Evolutionary conservation across 2,888 invertebrate genomes (phyloP).

Genomic region (Drosophila birchii): DNA sequence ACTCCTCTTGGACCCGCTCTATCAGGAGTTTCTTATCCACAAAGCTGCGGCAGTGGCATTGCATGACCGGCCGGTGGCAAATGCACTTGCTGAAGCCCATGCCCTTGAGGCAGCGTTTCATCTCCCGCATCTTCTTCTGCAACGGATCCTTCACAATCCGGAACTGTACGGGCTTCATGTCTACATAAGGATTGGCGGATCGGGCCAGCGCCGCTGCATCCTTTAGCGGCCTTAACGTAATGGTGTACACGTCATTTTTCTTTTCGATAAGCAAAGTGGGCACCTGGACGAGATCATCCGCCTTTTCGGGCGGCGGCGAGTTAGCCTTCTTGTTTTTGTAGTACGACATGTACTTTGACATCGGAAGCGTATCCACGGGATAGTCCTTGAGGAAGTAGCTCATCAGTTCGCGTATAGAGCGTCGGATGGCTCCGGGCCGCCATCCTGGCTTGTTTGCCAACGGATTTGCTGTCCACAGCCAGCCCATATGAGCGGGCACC

Average conservation of each 20-base stretch:
- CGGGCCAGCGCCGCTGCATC: conserved; percentile 86
- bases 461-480: conserved; percentile 87
- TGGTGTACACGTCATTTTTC: conserved; percentile 88
- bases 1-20: conserved; percentile 86
- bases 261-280: conserved; percentile 88
- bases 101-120: conserved; percentile 86
- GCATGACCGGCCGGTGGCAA: conserved; percentile 85
- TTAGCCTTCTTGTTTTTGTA: conserved; percentile 42
- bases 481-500: conserved; percentile 89
- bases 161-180: conserved; percentile 89
- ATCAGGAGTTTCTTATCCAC: conserved; percentile 85
- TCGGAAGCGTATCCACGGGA: conserved; percentile 80
- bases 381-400: conserved; percentile 82
- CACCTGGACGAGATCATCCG: conserved; percentile 82
- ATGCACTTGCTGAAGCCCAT: conserved; percentile 86
- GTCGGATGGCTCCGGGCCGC: conserved; percentile 83
- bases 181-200: conserved; percentile 89
- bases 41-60: conserved; percentile 81
- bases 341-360: conserved; percentile 76
- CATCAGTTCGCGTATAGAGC: conserved; percentile 83
- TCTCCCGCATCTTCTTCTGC: conserved; percentile 85
- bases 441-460: conserved; percentile 74
- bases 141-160: conserved; percentile 87
- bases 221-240: conserved; percentile 89
- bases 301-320: conserved; percentile 83